These are phyloP conservation scores for Aphodius sticticus DNA, from an alignment of 2,888 invertebrate species.

Conservation along the genomic window DNA sequence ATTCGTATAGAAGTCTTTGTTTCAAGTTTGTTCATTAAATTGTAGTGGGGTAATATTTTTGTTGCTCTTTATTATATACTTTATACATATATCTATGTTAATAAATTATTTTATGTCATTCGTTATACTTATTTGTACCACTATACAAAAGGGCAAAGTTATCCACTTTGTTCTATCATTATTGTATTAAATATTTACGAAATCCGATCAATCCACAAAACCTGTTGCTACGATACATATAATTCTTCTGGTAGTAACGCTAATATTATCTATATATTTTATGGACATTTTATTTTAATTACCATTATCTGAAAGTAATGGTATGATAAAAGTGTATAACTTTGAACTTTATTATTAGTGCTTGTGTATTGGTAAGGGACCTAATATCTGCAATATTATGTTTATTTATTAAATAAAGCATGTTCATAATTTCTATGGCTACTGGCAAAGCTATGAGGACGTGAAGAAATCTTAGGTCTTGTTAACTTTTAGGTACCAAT, in stretches of 20 bases:
- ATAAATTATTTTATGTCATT: not conserved
- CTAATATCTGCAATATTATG: conserved; percentile 40
- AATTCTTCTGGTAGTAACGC: no score
- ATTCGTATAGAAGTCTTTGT: not conserved
- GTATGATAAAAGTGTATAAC: conserved; percentile 11
- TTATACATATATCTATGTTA: not conserved
- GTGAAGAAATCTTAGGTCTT: conserved; percentile 15
- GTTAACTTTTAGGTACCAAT: conserved; percentile 40
- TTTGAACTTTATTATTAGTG: conserved; percentile 18
- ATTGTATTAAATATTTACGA: not conserved
- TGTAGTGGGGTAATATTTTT: not conserved
- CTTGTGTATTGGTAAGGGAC: conserved; percentile 39
- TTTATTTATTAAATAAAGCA: conserved; percentile 29
- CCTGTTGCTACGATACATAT: not conserved
- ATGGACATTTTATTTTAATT: not conserved
- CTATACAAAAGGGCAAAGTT: conserved; percentile 14
- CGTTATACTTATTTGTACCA: not conserved
- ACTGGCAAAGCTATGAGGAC: conserved; percentile 11
- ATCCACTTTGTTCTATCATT: not conserved
- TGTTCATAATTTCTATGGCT: conserved; percentile 16
- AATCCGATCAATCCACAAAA: not conserved
- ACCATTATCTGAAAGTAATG: not conserved
- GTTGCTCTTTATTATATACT: conserved; percentile 7
- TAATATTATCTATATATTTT: conserved; percentile 11
- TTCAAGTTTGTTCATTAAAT: not conserved